Percentiles rank a stretch among this genome's conserved stretches.
Conservation (phyloP, 2,888 invertebrate genomes). For the Sminthurinus aureus region DNA sequence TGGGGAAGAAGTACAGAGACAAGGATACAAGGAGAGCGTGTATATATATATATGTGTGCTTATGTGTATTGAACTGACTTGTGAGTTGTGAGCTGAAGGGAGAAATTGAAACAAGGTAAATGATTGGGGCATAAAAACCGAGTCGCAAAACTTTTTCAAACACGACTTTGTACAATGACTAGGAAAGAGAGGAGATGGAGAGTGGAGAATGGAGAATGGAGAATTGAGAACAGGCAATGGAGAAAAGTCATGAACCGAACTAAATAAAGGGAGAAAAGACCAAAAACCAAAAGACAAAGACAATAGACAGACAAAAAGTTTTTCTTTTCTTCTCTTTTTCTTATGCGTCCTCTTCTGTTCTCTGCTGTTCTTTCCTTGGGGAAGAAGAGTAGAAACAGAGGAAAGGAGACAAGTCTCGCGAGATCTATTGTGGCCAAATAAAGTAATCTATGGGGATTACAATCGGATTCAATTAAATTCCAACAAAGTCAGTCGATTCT, state of each 20-base stretch:
- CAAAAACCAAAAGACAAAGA: neutral
- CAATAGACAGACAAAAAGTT: neutral
- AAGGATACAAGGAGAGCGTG: too few relatives aligned
- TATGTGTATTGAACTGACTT: constrained; percentile 3
- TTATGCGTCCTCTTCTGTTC: neutral
- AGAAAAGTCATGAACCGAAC: neutral
- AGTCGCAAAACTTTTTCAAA: constrained; percentile 44
- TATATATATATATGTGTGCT: too few relatives aligned
- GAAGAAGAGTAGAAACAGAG: neutral
- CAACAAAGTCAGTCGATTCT: constrained; percentile 32
- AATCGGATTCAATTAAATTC: constrained; percentile 50
- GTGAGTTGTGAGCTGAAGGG: constrained; percentile 34
- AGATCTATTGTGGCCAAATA: constrained; percentile 44
- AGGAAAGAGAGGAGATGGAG: neutral
- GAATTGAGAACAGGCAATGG: too few relatives aligned
- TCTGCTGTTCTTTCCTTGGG: neutral
- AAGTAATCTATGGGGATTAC: constrained; percentile 46
- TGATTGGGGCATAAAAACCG: constrained; percentile 46
- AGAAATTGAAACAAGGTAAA: constrained; percentile 52
- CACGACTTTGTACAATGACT: constrained; percentile 15
- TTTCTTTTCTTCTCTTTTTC: neutral
- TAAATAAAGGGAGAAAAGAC: neutral
- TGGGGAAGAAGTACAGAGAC: neutral
- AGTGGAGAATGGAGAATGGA: too few relatives aligned
- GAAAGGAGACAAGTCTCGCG: constrained; percentile 27